These are phyloP conservation scores for Neodon shergylaensis DNA, from an alignment of 2,113 vertebrate species.

Conservation along the genomic window DNA sequence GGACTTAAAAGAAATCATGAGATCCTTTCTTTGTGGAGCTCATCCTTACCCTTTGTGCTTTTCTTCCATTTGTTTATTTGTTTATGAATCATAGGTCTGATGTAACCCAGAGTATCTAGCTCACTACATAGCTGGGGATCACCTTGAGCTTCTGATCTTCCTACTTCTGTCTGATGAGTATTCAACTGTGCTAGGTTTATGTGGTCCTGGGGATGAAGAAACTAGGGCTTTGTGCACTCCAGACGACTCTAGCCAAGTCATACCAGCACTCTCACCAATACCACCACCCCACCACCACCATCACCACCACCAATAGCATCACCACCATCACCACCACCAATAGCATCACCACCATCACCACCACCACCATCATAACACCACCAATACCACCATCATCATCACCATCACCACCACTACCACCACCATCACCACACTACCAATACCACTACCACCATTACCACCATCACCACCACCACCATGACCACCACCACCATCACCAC, in stretches of 20 bases:
- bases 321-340: not conserved
- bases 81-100: not conserved
- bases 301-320: rapidly evolving
- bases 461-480: not conserved
- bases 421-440: not conserved
- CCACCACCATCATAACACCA: not conserved
- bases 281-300: not conserved
- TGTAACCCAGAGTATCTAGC: not conserved
- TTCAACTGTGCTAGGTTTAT: not conserved
- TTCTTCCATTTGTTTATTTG: not conserved
- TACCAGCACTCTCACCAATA: not conserved
- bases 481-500: not conserved
- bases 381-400: rapidly evolving
- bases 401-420: not conserved
- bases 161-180: not conserved
- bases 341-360: rapidly evolving
- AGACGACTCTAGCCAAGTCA: not conserved
- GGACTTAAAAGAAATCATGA: not conserved
- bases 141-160: not conserved
- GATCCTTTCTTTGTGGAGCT: not conserved
- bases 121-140: not conserved
- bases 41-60: not conserved
- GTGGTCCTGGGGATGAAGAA: not conserved
- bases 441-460: rapidly evolving
- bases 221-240: not conserved